Base-by-base conservation (phyloP, 2,797 vertebrate genomes). In the Coregonus ussuriensis region DNA sequence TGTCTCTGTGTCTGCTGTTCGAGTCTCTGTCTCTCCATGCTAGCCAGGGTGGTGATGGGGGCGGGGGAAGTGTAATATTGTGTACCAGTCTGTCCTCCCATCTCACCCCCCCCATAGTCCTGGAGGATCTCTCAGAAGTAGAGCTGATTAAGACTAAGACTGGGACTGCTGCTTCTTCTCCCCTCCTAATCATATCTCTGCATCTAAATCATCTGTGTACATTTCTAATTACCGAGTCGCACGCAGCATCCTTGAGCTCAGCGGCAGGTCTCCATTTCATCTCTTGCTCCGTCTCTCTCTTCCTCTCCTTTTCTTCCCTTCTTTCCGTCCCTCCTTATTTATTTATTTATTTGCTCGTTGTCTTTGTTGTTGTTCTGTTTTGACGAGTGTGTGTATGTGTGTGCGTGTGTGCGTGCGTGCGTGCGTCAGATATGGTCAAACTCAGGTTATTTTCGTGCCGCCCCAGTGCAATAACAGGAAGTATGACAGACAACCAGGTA, bases 151-250 rank as follows among this genome's bases (percentile, higher is more conserved):
- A 91, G 89, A 89, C 88, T 87, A 90, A 92, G 92, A 92, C 92
- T 87, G 87, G 92, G 86, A 88, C 91, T 59, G 56, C 91, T 92
- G 92, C 91, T 91, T 92, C 92, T 87, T 90, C 91, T 95, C 91
- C 91, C 91, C 92, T 87, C 90, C 91, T 95, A 94, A 95, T 95
- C 93, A 94, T 92, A 93, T 93, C 91, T 81, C 91, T 87, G 91
- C 91, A 92, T 94, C 93, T 93, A 93, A 94, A 94, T 95, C 93
- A 94, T 94, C 93, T 94, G 93, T 95, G 93, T 94, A 93, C 92
- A 92, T 94, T 93, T 94, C 93, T 94, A 94, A 95, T 95, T 94
- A 94, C 92, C 88, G 87, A 90, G 93, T 93, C 89, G 89, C 85
- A 88, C 84, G 84, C 89, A 80, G 91, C 87, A 93, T 93, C 93